Evolutionary conservation across 2,888 invertebrate species (phyloP).

Genomic region (Philopedon plagiatum): DNA sequence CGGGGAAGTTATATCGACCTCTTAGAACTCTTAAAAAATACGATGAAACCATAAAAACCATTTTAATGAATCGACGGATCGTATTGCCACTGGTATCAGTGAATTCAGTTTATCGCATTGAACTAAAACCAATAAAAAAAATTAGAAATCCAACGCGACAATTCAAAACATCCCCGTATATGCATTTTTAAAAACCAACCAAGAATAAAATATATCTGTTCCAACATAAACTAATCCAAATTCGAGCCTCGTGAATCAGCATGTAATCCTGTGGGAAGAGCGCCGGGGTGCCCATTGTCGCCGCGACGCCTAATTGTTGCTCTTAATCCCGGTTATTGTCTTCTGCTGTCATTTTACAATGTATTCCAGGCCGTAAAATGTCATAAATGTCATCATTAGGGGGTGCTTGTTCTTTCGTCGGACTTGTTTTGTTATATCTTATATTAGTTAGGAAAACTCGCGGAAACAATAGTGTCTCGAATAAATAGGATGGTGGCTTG

Average conservation of each 20-base stretch:
- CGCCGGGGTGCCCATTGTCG: slow-evolving; percentile 64
- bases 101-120: no score
- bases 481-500: slow-evolving; percentile 33
- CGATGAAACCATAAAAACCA: no score
- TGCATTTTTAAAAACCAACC: slow-evolving; percentile 1
- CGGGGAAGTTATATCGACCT: no score
- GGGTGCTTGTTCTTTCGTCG: slow-evolving; percentile 39
- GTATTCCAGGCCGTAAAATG: slow-evolving; percentile 62
- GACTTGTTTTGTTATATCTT: slow-evolving; percentile 46
- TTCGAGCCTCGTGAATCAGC: slow-evolving; percentile 66
- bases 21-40: no score
- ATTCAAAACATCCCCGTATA: background rate
- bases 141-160: no score
- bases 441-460: slow-evolving; percentile 42
- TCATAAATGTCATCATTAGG: slow-evolving; percentile 60
- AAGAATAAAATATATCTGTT: slow-evolving; percentile 19
- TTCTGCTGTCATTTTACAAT: slow-evolving; percentile 66
- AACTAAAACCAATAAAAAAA: no score
- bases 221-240: slow-evolving; percentile 31
- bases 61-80: no score
- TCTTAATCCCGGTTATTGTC: slow-evolving; percentile 69
- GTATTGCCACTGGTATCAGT: no score
- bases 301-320: slow-evolving; percentile 66
- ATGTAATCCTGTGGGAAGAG: slow-evolving; percentile 68
- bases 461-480: slow-evolving; percentile 39